phyloP scores from a whole-genome alignment of 2,797 vertebrate species.

The Myiotriccus ornatus region DNA sequence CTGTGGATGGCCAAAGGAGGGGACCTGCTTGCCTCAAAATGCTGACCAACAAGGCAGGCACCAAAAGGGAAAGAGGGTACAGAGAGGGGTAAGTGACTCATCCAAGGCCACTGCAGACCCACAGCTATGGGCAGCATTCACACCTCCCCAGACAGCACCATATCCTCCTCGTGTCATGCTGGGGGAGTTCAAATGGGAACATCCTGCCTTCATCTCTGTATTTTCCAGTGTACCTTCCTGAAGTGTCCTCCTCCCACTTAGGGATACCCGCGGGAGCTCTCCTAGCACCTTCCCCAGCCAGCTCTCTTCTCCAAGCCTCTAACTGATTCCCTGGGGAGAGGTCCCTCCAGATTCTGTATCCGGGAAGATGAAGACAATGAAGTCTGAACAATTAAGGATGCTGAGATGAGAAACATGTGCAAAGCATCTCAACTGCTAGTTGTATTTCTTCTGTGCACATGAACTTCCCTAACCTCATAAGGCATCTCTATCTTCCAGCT shows the following conservation, averaged over 20 bases:
- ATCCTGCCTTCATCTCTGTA: neutral
- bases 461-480: neutral
- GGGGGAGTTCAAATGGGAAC: neutral
- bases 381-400: neutral
- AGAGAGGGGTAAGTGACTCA: neutral
- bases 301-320: neutral
- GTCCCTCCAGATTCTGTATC: neutral
- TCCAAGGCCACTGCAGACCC: neutral
- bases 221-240: neutral
- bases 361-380: neutral
- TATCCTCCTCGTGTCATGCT: rapidly evolving
- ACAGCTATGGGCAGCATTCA: neutral
- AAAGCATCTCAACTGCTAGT: neutral
- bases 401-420: neutral
- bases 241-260: neutral
- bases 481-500: neutral
- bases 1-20: neutral
- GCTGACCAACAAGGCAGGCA: neutral
- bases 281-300: neutral
- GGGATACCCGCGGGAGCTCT: neutral
- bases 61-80: neutral
- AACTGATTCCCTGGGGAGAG: neutral
- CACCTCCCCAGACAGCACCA: rapidly evolving
- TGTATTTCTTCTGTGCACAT: neutral
- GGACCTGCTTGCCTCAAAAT: neutral